These are phyloP conservation scores for Choloepus didactylus DNA, from an alignment of 2,797 vertebrate genomes.

Conservation along the genomic window DNA sequence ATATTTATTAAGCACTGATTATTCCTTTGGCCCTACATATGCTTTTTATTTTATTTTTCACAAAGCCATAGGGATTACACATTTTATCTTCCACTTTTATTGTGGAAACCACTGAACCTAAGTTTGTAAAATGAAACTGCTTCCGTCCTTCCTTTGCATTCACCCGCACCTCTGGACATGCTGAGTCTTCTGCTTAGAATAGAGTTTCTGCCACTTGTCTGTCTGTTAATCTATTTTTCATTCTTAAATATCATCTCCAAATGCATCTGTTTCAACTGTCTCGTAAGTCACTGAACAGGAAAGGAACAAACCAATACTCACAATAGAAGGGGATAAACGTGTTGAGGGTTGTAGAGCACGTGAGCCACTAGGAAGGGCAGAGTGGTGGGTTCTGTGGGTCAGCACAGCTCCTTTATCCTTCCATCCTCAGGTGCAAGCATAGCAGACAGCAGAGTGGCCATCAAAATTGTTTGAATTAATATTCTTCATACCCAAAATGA, in stretches of 20 bases:
- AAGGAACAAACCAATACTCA: neutral
- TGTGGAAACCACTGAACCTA: neutral
- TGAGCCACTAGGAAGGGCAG: neutral
- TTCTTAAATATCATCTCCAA: neutral
- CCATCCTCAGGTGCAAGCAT: neutral
- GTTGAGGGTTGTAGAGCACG: no score
- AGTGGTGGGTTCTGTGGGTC: neutral
- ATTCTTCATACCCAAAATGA: neutral
- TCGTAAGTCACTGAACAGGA: neutral
- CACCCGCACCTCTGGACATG: neutral
- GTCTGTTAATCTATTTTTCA: neutral
- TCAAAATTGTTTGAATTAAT: neutral
- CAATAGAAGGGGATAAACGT: neutral
- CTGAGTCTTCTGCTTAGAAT: neutral
- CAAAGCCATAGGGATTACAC: neutral
- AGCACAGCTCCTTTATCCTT: neutral
- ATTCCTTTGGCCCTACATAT: neutral
- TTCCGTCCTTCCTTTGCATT: neutral
- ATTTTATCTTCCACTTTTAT: neutral
- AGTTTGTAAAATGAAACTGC: neutral
- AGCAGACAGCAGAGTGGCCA: neutral
- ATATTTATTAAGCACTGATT: neutral
- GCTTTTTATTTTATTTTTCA: slow-evolving; percentile 26
- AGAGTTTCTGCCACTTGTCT: neutral
- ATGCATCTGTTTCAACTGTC: neutral